Evolutionary conservation across 2,888 invertebrate species (phyloP).

Genomic region (Anthophora plumipes): DNA sequence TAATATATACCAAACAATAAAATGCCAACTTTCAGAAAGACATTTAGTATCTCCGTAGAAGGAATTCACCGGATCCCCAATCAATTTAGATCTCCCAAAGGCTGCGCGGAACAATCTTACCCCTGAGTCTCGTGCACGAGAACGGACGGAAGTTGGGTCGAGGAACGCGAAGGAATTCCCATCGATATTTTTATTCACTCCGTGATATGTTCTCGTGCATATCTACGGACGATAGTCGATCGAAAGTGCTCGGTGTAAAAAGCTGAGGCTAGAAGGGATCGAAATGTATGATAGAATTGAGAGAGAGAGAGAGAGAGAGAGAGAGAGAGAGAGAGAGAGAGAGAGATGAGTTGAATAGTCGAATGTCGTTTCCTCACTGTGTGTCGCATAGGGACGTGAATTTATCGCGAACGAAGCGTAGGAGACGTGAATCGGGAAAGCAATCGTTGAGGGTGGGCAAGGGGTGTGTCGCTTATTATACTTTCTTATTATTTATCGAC

Average conservation of each 20-base stretch:
- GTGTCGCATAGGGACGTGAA: conserved; percentile 52
- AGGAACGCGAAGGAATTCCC: conserved; percentile 5
- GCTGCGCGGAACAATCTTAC: neutral
- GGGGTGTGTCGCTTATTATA: conserved; percentile 67
- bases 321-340: conserved; percentile 35
- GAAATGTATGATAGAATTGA: conserved; percentile 5
- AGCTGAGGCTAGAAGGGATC: neutral
- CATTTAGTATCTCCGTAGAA: neutral
- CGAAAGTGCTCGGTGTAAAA: conserved; percentile 6
- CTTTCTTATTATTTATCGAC: conserved; percentile 72
- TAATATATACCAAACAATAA: no score
- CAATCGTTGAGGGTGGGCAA: conserved; percentile 45
- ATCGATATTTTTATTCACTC: conserved; percentile 49
- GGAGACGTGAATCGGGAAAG: conserved; percentile 40
- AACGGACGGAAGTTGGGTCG: conserved; percentile 1
- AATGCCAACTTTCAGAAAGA: neutral
- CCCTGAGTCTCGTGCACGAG: neutral
- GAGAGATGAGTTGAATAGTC: conserved; percentile 43
- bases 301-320: conserved; percentile 22
- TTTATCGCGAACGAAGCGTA: conserved; percentile 55
- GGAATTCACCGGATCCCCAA: neutral
- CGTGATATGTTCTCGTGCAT: conserved; percentile 22
- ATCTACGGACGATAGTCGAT: conserved; percentile 5
- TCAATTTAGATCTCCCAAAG: neutral
- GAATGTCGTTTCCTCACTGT: conserved; percentile 33